Evolutionary conservation across 1,140 invertebrate genomes (phyloP), one percentile per base, ranked within the genome.

Genomic region (Paramacrobiotus metropolitanus): DNA sequence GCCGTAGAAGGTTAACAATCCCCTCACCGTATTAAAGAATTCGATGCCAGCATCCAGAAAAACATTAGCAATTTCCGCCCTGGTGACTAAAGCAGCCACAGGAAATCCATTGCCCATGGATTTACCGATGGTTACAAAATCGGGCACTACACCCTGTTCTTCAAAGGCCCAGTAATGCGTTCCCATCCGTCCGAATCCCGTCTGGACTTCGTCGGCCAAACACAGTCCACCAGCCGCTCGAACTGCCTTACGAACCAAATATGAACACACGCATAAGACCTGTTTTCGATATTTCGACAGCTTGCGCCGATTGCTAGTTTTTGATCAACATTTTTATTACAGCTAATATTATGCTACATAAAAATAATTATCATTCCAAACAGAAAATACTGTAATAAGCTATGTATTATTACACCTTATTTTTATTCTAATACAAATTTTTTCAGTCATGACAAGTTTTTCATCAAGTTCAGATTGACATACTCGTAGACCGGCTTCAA

Each of bases 131-230:
- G 92, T 94, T 0, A 98, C 87, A 67, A 99, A 97, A 70, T 99
- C 94, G 0, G 94, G 94, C 1, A 93, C 75, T 0, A 96, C 81
- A 61, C 82, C 82, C 67, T 93, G 86, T 0, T 84, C 76, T 72
- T 98, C 82, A 70, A 97, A 98, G 0, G 88, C 89, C 94, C 94
- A 98, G 80, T 89, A 94, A 67, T 91, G 83, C 60, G 81, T 84
- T 2, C 94, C 94, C 30, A 87, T 83, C 64, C 94, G 78, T 1
- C 93, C 94, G 70, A 97, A 96, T 2, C 93, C 94, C 59, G 93
- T 87, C 77, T 98, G 93, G 0, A 98, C 92, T 75, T 98, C 94
- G 73, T 99, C 94, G 30, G 91, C 89, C 63, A 99, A 92, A 70
- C 90, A 92, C 1, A 99, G 77, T 1, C 92, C 94, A 59, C 92